Percentiles rank a stretch among this genome's conserved stretches.
phyloP scores from a whole-genome alignment of 2,113 vertebrate genomes.

The Cyphomyrus plagiostoma region DNA sequence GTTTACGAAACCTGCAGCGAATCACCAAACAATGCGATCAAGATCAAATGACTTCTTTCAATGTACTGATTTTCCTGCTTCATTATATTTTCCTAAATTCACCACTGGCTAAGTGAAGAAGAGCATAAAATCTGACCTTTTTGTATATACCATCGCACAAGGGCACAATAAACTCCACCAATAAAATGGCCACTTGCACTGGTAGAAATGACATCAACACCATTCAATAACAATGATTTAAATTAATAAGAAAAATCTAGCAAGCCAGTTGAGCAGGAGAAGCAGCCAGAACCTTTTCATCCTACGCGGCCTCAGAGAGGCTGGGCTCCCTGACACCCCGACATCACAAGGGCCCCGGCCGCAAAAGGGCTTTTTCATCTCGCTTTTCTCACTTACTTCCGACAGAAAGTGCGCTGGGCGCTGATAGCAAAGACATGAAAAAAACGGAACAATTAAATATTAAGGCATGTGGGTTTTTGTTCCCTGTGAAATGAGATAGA shows the following conservation, averaged over 20 bases:
- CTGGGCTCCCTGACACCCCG: conserved; percentile 50
- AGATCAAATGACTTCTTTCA: neutral
- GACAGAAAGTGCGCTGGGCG: conserved; percentile 68
- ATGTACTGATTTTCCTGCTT: neutral
- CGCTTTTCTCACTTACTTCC: conserved; percentile 15
- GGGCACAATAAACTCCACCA: neutral
- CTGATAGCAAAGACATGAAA: conserved; percentile 88
- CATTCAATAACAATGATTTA: neutral
- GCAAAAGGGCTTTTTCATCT: conserved; percentile 31
- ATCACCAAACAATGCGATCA: neutral
- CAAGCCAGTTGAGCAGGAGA: neutral
- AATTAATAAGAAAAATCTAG: neutral
- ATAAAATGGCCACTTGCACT: no score
- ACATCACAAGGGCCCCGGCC: conserved; percentile 41
- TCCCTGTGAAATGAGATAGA: conserved; percentile 71
- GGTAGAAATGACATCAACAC: neutral
- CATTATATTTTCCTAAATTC: neutral
- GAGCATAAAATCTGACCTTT: neutral
- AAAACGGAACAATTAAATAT: conserved; percentile 79
- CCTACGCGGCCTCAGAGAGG: conserved; percentile 19
- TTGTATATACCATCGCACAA: neutral
- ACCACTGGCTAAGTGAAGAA: neutral
- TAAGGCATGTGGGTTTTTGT: conserved; percentile 86
- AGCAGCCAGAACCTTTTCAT: neutral
- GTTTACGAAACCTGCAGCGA: neutral